Evolutionary conservation across 1,140 invertebrate species (phyloP).

Genomic region (Notospermus geniculatus): DNA sequence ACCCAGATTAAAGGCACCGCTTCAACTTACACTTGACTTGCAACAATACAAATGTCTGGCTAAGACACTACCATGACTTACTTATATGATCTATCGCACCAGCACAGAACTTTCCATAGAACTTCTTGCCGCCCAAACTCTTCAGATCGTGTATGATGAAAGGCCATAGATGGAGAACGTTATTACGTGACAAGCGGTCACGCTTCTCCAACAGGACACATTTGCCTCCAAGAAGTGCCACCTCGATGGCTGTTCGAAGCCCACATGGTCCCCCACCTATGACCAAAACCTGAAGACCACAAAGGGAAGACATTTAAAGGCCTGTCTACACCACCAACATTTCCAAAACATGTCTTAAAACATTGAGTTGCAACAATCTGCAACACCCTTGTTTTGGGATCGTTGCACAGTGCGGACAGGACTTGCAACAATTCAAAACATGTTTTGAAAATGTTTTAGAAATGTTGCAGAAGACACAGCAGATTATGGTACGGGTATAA

Average conservation of each 20-base stretch:
- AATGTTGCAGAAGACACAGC: no score
- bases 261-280: slow-evolving; percentile 96
- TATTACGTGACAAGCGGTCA: slow-evolving; percentile 70
- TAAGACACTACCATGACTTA: no score
- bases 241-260: slow-evolving; percentile 91
- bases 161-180: slow-evolving; percentile 98
- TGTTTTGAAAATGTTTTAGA: no score
- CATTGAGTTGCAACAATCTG: no score
- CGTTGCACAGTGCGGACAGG: no score
- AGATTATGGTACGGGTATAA: no score
- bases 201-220: slow-evolving; percentile 55
- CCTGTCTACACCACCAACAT: no score
- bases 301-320: no score
- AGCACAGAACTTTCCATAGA: slow-evolving; percentile 98
- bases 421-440: no score
- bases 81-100: slow-evolving; percentile 98
- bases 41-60: neutral
- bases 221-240: slow-evolving; percentile 90
- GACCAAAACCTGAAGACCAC: slow-evolving; percentile 66
- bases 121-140: slow-evolving; percentile 94
- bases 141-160: slow-evolving; percentile 96
- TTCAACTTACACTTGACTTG: neutral
- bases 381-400: no score
- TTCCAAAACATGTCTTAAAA: no score
- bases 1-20: neutral